These are phyloP conservation scores for Rhodophaea formosa DNA, from an alignment of 2,888 invertebrate genomes.

Conservation along the genomic window DNA sequence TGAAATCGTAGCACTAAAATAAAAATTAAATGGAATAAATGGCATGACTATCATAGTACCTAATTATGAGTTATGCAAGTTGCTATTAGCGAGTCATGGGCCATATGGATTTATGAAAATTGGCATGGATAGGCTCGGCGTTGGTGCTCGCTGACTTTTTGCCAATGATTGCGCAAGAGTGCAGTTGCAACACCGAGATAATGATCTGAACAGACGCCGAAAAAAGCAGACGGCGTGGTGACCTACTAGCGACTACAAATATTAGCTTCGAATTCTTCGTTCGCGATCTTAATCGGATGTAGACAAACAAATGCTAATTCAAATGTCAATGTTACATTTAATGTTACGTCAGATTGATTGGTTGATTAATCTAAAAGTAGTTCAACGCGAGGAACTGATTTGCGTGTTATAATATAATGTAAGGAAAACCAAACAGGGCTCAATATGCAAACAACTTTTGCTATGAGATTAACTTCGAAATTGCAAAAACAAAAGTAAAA, in stretches of 20 bases:
- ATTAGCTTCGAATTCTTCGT: slow-evolving; percentile 44
- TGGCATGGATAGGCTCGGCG: slow-evolving; percentile 24
- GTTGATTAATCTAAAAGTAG: not conserved
- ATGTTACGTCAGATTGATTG: not conserved
- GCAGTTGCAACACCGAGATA: slow-evolving; percentile 62
- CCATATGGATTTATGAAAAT: slow-evolving; percentile 38
- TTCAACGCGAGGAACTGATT: too few species aligned
- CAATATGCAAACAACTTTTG: too few species aligned
- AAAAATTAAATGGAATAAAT: slow-evolving; percentile 34
- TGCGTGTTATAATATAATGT: too few species aligned
- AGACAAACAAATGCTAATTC: slow-evolving; percentile 22
- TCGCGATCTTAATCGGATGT: slow-evolving; percentile 7
- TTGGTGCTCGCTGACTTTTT: slow-evolving; percentile 44
- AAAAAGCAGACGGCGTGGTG: slow-evolving; percentile 38
- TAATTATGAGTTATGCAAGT: slow-evolving; percentile 16
- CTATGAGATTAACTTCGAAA: too few species aligned
- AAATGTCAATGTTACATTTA: slow-evolving; percentile 22
- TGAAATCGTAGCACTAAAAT: slow-evolving; percentile 24
- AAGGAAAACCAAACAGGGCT: too few species aligned
- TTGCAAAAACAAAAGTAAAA: too few species aligned
- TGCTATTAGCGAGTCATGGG: slow-evolving; percentile 12
- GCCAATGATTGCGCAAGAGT: slow-evolving; percentile 60
- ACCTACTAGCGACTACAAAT: slow-evolving; percentile 53
- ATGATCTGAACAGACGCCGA: slow-evolving; percentile 44
- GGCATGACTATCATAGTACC: slow-evolving; percentile 14